phyloP scores from a whole-genome alignment of 2,113 vertebrate genomes.

The Lepus europaeus region DNA sequence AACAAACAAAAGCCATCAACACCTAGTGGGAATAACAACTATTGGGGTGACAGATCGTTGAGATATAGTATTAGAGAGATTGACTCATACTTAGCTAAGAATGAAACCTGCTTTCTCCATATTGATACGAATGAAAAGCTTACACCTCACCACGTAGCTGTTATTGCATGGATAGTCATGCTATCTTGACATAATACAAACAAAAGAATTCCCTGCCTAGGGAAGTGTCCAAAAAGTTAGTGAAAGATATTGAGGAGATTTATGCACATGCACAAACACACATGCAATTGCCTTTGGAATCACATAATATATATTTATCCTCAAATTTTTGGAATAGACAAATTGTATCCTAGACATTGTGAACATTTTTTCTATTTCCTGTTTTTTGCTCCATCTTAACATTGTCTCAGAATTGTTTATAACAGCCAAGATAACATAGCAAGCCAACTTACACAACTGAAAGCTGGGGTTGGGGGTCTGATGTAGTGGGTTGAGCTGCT shows the following conservation, averaged over 20 bases:
- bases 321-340: constrained; percentile 8
- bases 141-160: neutral
- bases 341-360: constrained; percentile 11
- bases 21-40: neutral
- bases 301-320: constrained; percentile 20
- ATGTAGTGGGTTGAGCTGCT: no score
- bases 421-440: neutral
- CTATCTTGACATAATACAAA: neutral
- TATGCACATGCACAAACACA: neutral
- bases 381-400: neutral
- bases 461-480: neutral
- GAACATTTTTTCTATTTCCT: neutral
- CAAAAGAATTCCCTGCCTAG: neutral
- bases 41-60: neutral
- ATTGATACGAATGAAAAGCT: neutral
- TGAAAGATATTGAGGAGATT: neutral
- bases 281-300: neutral
- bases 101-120: constrained; percentile 2
- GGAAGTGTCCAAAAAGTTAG: neutral
- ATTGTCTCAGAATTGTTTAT: constrained; percentile 57
- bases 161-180: neutral
- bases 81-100: constrained; percentile 13
- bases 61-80: neutral
- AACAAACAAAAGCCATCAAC: neutral
- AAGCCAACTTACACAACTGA: neutral